Base-by-base conservation (phyloP, 2,888 invertebrate genomes). In the Plusia festucae region DNA sequence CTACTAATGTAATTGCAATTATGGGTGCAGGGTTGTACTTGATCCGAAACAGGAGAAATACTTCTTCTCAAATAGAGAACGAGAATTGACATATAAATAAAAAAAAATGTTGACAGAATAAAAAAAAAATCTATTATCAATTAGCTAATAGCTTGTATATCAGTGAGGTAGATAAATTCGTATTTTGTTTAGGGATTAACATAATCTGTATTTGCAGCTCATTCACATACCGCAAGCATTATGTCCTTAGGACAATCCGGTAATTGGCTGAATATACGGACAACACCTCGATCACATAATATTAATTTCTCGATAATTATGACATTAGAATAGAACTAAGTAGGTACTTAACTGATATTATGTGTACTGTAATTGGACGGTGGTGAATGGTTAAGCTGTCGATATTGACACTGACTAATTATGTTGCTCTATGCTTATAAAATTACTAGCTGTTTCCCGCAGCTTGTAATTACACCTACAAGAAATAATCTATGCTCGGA, bases 281-380 rank as follows among this genome's bases (percentile, higher is more conserved):
- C 61, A 55, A 30, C 51, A 34, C 56, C 65, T 61, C 59, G 62
- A 75, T 81, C 62, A 59, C 68, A 24, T 60, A 49, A 59, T 68
- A 78, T 73, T 76, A 81, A 69, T 81, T 70, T 55, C 53, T 53
- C 53, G 70, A 61, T 81, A 75, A 79, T 81, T 63, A 57, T 52
- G 55, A 51, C 64, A 71, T 68, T 81, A 61, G 56, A 53, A 57
- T n/a, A 16, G 54, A 46, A 54, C 61, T 56, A 63, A 22, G 24
- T 55, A 63, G 34, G 34, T 58, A 49, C 44, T 60, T 24, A 52
- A 49, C 44, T 53, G 27, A 58, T 57, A 51, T 55, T 56, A 55
- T 18, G 13, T 46, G 24, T 49, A 24, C 54, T 53, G 61, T 56
- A 54, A 55, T 60, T 60, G 59, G 51, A 53, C 57, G 53, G 18